phyloP scores from a whole-genome alignment of 1,140 invertebrate genomes.

The Psix sp. region DNA sequence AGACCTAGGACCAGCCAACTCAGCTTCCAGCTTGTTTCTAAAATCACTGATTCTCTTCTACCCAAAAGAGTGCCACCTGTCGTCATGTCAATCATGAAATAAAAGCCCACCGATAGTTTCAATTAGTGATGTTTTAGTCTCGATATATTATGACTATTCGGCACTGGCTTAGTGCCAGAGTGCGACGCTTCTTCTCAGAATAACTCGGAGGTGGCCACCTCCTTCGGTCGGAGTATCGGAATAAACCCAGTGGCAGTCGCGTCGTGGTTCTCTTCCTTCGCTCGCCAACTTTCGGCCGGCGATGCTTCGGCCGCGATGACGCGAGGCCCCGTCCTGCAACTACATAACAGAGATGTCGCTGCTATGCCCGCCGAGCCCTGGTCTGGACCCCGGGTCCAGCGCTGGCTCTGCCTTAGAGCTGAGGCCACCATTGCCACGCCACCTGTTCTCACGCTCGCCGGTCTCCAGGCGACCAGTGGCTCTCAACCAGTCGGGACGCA shows the following conservation, averaged over 20 bases:
- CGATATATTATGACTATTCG: slow-evolving; percentile 53
- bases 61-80: too few relatives aligned
- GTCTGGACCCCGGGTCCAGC: not conserved
- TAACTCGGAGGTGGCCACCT: slow-evolving; percentile 75
- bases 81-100: too few relatives aligned
- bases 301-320: not conserved
- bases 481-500: slow-evolving; percentile 34
- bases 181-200: slow-evolving; percentile 67
- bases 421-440: slow-evolving; percentile 59
- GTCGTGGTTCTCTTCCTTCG: slow-evolving; percentile 66
- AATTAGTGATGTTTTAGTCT: slow-evolving; percentile 30
- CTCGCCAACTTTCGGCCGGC: slow-evolving; percentile 4
- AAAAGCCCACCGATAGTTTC: slow-evolving; percentile 45
- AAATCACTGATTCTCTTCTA: too few relatives aligned
- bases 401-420: slow-evolving; percentile 6
- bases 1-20: slow-evolving; percentile 11
- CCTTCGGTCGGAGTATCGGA: slow-evolving; percentile 53
- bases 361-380: slow-evolving; percentile 17
- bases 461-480: not conserved
- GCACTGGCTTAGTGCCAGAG: slow-evolving; percentile 63
- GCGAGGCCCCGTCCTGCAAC: not conserved
- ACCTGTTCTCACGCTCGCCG: slow-evolving; percentile 6
- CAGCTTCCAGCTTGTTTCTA: too few relatives aligned
- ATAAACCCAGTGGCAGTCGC: slow-evolving; percentile 67
- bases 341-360: slow-evolving; percentile 27